These are phyloP conservation scores for Lacerta bilineata DNA, from an alignment of 2,797 vertebrate species.

Conservation along the genomic window DNA sequence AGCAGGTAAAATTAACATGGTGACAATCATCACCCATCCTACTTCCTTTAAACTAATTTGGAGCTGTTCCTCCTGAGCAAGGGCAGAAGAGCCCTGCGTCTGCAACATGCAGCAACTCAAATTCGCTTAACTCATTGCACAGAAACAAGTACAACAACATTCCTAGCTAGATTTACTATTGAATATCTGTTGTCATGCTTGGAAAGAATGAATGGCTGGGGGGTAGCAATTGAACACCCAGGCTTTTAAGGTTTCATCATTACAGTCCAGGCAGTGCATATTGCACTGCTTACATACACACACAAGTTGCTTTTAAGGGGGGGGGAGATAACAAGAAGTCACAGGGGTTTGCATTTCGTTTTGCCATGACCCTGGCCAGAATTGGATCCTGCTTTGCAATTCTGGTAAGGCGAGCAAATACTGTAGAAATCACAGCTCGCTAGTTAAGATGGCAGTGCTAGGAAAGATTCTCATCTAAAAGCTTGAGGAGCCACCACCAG, in stretches of 20 bases:
- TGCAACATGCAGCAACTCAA: constrained; percentile 14
- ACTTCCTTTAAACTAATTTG: constrained; percentile 16
- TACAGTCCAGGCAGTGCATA: neutral
- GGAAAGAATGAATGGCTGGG: constrained; percentile 4
- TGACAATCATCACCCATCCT: neutral
- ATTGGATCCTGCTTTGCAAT: too few species aligned
- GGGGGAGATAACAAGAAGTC: too few species aligned
- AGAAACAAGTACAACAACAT: constrained; percentile 51
- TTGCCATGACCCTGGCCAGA: neutral
- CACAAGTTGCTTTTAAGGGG: neutral
- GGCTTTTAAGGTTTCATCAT: constrained; percentile 22
- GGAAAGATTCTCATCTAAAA: neutral
- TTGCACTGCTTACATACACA: fast-evolving
- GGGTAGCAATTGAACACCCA: neutral
- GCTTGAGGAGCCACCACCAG: neutral
- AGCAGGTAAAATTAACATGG: neutral
- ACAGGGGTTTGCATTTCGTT: neutral
- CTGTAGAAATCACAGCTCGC: too few species aligned
- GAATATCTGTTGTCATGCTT: constrained; percentile 39
- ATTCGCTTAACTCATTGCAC: neutral
- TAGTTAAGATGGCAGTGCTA: too few species aligned
- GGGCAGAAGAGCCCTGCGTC: neutral
- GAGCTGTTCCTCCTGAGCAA: constrained; percentile 7
- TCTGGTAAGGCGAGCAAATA: too few species aligned
- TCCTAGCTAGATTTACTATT: constrained; percentile 40